A percentile compares a stretch with the other conserved stretches of the same genome.
These are phyloP conservation scores for Botia almorhae DNA, from an alignment of 2,797 vertebrate species.

Conservation along the genomic window DNA sequence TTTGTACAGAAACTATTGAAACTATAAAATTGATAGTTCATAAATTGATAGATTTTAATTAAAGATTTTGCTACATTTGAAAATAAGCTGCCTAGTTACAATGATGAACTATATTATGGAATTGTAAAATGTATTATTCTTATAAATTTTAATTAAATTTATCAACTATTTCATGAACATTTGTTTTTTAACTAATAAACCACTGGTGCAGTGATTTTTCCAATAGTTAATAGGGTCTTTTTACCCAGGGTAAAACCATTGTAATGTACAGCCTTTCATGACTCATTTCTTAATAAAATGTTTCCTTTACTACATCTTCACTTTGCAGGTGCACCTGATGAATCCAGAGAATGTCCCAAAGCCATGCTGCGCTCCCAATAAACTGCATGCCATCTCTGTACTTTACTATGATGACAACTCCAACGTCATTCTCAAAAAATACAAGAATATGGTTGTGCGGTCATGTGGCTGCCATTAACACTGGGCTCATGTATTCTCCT, in stretches of 20 bases:
- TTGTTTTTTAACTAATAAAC: too few relatives aligned
- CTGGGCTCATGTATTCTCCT: slow-evolving; percentile 6
- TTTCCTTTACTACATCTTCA: not conserved
- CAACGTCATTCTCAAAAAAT: slow-evolving; percentile 98
- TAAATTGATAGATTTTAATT: too few relatives aligned
- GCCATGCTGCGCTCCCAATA: slow-evolving; percentile 97
- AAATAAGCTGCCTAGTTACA: too few relatives aligned
- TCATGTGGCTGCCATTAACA: slow-evolving; percentile 96
- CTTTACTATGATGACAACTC: slow-evolving; percentile 99
- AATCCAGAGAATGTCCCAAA: slow-evolving; percentile 97
- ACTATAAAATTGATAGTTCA: too few relatives aligned
- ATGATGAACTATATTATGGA: too few relatives aligned
- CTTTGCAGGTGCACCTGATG: slow-evolving; percentile 93
- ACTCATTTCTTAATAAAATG: not conserved
- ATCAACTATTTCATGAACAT: too few relatives aligned
- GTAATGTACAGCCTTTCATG: not conserved
- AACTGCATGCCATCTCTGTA: slow-evolving; percentile 96
- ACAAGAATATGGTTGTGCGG: slow-evolving; percentile 98
- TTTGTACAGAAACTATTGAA: too few relatives aligned
- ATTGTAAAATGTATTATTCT: too few relatives aligned
- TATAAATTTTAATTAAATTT: too few relatives aligned
- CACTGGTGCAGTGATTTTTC: too few relatives aligned
- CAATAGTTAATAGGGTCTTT: too few relatives aligned
- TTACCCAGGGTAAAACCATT: not conserved
- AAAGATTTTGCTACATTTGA: too few relatives aligned